Evolutionary conservation across 2,888 invertebrate genomes (phyloP).

Genomic region (Ligdia adustata): DNA sequence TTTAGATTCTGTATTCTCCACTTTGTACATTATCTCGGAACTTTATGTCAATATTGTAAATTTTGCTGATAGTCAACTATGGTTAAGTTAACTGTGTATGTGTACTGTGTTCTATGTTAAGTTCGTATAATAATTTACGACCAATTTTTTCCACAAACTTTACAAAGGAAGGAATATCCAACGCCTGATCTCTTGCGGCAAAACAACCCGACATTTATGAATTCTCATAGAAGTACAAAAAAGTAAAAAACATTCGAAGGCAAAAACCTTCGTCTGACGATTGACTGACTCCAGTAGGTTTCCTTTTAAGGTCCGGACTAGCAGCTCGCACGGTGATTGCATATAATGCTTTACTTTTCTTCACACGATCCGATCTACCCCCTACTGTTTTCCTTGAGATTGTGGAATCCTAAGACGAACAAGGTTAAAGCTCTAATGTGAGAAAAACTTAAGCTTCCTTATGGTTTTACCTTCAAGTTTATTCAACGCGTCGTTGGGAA

Average conservation of each 20-base stretch:
- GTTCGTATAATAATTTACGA: too few relatives aligned
- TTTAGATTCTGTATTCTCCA: too few relatives aligned
- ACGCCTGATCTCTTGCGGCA: constrained; percentile 3
- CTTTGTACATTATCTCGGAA: too few relatives aligned
- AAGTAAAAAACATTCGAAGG: constrained; percentile 17
- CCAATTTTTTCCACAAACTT: too few relatives aligned
- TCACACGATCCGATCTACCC: constrained; percentile 33
- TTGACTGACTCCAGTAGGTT: constrained; percentile 23
- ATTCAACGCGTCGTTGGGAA: too few relatives aligned
- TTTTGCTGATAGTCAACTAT: too few relatives aligned
- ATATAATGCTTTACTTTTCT: constrained; percentile 31
- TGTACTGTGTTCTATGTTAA: too few relatives aligned
- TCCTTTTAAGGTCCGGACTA: constrained; percentile 30
- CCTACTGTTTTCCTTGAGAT: constrained; percentile 25
- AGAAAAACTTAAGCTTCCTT: constrained; percentile 21
- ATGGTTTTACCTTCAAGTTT: constrained; percentile 12
- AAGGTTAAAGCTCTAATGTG: constrained; percentile 21
- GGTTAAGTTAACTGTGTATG: too few relatives aligned
- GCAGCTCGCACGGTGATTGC: constrained; percentile 30
- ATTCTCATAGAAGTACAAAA: constrained; percentile 17
- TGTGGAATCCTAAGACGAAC: constrained; percentile 13
- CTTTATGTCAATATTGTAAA: too few relatives aligned
- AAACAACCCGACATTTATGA: constrained; percentile 19
- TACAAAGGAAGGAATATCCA: constrained; percentile 9
- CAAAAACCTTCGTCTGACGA: constrained; percentile 21